Percentiles rank a stretch among this genome's conserved stretches.
These are phyloP conservation scores for Ectobius pallidus DNA, from an alignment of 2,888 invertebrate genomes.

Conservation along the genomic window DNA sequence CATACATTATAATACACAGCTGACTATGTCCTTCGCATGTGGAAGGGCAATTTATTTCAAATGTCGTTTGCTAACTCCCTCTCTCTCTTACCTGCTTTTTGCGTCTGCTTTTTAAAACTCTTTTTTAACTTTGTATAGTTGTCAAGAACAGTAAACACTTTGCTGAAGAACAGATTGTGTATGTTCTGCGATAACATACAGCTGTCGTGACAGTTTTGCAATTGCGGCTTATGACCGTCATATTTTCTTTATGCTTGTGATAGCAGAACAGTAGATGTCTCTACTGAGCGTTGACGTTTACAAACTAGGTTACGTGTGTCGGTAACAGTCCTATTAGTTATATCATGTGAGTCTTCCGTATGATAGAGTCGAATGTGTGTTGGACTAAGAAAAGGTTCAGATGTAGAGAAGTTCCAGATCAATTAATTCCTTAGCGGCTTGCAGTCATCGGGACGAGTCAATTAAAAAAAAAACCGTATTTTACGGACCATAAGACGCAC, in stretches of 20 bases:
- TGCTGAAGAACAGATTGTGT: neutral
- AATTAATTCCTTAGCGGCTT: too few species aligned
- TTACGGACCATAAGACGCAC: too few species aligned
- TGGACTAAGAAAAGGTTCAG: too few species aligned
- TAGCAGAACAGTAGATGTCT: neutral
- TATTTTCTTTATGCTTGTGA: neutral
- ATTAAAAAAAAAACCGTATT: too few species aligned
- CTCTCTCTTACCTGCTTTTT: slow-evolving; percentile 1
- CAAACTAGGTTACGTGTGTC: too few species aligned
- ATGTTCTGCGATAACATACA: neutral
- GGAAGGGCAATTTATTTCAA: slow-evolving; percentile 13
- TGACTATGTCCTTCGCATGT: slow-evolving; percentile 26
- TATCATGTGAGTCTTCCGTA: too few species aligned
- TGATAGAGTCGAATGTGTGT: too few species aligned
- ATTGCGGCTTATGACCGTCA: neutral
- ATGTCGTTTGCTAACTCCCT: slow-evolving; percentile 10
- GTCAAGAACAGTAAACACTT: neutral
- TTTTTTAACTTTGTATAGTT: neutral
- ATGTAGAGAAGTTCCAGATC: too few species aligned
- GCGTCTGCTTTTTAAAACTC: neutral
- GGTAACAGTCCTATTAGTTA: too few species aligned
- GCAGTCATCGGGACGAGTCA: too few species aligned
- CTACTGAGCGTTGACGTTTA: too few species aligned
- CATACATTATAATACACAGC: slow-evolving; percentile 12
- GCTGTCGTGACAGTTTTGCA: neutral